phyloP scores from a whole-genome alignment of 2,113 vertebrate species.

The Psilopogon haemacephalus region DNA sequence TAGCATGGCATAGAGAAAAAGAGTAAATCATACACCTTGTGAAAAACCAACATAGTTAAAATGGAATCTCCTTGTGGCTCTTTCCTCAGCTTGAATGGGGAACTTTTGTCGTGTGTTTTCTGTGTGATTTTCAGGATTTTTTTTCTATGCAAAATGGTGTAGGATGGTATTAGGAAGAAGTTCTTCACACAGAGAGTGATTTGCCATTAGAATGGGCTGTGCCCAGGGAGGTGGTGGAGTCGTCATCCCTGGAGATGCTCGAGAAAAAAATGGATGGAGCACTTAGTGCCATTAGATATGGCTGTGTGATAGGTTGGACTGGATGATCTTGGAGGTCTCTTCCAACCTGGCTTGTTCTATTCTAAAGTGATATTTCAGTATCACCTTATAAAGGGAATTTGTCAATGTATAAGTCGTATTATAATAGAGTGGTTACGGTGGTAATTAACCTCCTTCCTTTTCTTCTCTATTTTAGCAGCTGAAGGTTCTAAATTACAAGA shows the following conservation, averaged over 20 bases:
- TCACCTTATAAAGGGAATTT: rapidly evolving
- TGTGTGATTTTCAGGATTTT: not conserved
- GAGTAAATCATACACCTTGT: not conserved
- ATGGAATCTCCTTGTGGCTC: not conserved
- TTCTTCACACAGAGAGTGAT: no score
- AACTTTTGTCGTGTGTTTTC: not conserved
- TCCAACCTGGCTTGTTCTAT: no score
- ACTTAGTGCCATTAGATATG: no score
- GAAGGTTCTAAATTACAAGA: slow-evolving; percentile 82
- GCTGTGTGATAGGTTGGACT: no score
- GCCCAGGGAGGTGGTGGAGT: no score
- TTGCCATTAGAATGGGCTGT: no score
- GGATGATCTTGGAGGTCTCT: no score
- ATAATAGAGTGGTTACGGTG: not conserved
- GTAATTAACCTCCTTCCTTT: slow-evolving; percentile 1
- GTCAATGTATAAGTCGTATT: not conserved
- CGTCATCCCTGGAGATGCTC: no score
- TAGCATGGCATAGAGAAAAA: not conserved
- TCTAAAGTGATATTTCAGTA: not conserved
- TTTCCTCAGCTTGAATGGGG: not conserved
- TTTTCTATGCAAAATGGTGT: not conserved
- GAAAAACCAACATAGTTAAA: not conserved
- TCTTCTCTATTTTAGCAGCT: slow-evolving; percentile 67
- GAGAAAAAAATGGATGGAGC: no score
- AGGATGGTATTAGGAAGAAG: not conserved